phyloP scores from a whole-genome alignment of 2,888 invertebrate genomes.

The Conomelus anceps region DNA sequence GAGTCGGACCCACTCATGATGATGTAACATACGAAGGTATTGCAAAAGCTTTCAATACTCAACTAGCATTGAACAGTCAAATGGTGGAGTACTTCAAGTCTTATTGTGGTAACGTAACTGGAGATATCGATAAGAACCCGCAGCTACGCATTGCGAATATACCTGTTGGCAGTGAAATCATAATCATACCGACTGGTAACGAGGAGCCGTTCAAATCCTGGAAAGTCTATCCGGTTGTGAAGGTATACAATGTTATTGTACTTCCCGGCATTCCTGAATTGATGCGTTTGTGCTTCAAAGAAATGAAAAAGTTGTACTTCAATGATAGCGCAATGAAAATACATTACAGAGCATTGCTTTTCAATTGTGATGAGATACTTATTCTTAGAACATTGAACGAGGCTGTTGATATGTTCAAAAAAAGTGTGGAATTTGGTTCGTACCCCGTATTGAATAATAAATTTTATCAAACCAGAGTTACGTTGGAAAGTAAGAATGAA shows the following conservation, averaged over 20 bases:
- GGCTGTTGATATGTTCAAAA: slow-evolving; percentile 44
- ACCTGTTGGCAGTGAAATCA: not conserved
- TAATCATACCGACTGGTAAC: not conserved
- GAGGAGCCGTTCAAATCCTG: slow-evolving; percentile 1
- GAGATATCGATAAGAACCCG: slow-evolving; percentile 32
- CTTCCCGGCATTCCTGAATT: slow-evolving; percentile 56
- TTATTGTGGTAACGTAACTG: slow-evolving; percentile 30
- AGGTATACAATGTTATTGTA: slow-evolving; percentile 51
- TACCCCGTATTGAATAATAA: slow-evolving; percentile 48
- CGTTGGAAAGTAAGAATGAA: slow-evolving; percentile 45
- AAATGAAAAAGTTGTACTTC: slow-evolving; percentile 29
- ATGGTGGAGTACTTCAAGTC: slow-evolving; percentile 37
- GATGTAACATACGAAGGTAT: slow-evolving; percentile 59
- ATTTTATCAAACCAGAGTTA: slow-evolving; percentile 48
- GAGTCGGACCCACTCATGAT: slow-evolving; percentile 64
- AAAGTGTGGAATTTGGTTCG: slow-evolving; percentile 50
- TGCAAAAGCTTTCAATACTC: slow-evolving; percentile 42
- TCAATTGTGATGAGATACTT: slow-evolving; percentile 38
- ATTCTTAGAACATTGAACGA: slow-evolving; percentile 42
- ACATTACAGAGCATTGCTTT: slow-evolving; percentile 34
- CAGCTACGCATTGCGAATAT: slow-evolving; percentile 41
- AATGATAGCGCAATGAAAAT: slow-evolving; percentile 19
- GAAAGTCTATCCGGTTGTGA: slow-evolving; percentile 35
- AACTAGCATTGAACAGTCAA: slow-evolving; percentile 38
- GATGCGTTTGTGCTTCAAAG: slow-evolving; percentile 37